phyloP scores from a whole-genome alignment of 2,797 vertebrate genomes.

The Chromis chromis region DNA sequence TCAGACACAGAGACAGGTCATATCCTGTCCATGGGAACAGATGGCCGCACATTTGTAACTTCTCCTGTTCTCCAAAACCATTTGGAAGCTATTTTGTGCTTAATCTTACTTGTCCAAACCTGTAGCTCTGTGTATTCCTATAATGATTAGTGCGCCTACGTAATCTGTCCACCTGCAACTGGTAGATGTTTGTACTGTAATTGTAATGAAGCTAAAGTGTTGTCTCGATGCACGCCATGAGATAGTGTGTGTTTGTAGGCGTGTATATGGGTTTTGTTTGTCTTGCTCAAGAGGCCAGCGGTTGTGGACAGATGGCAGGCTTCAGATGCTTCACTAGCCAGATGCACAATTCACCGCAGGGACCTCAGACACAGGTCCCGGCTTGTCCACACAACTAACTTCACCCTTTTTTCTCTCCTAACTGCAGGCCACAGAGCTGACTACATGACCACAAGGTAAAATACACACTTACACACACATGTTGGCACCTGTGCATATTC shows the following conservation, averaged over 20 bases:
- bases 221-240: not conserved
- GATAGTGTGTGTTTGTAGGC: not conserved
- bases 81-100: constrained; percentile 50
- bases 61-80: constrained; percentile 34
- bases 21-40: constrained; percentile 46
- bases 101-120: constrained; percentile 35
- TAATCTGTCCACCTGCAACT: constrained; percentile 11
- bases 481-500: constrained; percentile 8
- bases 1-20: constrained; percentile 46
- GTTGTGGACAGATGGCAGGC: constrained; percentile 71
- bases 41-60: constrained; percentile 15
- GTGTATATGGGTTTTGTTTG: constrained; percentile 27
- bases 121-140: constrained; percentile 36
- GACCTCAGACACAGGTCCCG: constrained; percentile 61
- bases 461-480: constrained; percentile 37
- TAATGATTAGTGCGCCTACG: constrained; percentile 13
- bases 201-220: constrained; percentile 12
- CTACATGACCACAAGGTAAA: constrained; percentile 98
- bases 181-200: constrained; percentile 24
- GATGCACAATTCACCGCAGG: constrained; percentile 56
- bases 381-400: constrained; percentile 56
- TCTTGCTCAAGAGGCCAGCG: constrained; percentile 43
- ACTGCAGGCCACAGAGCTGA: constrained; percentile 93
- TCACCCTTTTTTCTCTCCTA: constrained; percentile 46
- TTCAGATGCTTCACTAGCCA: constrained; percentile 69